A percentile compares a stretch with the other conserved stretches of the same genome.
phyloP scores from a whole-genome alignment of 2,888 invertebrate species.

The Cepaea hortensis region DNA sequence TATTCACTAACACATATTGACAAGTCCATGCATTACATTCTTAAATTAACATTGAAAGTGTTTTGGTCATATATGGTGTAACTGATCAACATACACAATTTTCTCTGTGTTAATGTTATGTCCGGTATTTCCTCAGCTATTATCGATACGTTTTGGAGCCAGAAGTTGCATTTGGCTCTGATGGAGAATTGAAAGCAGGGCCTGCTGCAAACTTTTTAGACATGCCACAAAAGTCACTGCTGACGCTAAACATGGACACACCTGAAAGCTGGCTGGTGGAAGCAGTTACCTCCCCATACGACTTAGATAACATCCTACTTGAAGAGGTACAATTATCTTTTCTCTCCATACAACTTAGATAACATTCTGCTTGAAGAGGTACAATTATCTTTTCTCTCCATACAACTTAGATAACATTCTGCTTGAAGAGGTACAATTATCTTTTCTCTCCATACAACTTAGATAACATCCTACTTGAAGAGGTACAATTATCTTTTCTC shows the following conservation, averaged over 20 bases:
- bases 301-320: constrained; percentile 96
- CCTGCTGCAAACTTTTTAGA: constrained; percentile 91
- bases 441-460: not conserved
- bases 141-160: constrained; percentile 95
- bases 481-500: constrained; percentile 77
- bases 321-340: constrained; percentile 83
- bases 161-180: constrained; percentile 87
- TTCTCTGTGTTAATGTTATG: not conserved
- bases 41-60: too few relatives aligned
- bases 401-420: constrained; percentile 98
- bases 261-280: constrained; percentile 84
- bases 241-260: constrained; percentile 91
- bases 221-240: constrained; percentile 91
- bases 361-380: not conserved
- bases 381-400: constrained; percentile 80
- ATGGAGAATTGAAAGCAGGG: constrained; percentile 84
- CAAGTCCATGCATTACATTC: too few relatives aligned
- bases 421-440: constrained; percentile 85
- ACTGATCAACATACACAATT: too few relatives aligned
- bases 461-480: too few relatives aligned
- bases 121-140: constrained; percentile 82
- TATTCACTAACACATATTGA: too few relatives aligned
- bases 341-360: not conserved
- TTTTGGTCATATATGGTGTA: too few relatives aligned
- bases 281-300: constrained; percentile 86